Conservation (phyloP, 2,113 vertebrate species). For the Silurus asotus region DNA sequence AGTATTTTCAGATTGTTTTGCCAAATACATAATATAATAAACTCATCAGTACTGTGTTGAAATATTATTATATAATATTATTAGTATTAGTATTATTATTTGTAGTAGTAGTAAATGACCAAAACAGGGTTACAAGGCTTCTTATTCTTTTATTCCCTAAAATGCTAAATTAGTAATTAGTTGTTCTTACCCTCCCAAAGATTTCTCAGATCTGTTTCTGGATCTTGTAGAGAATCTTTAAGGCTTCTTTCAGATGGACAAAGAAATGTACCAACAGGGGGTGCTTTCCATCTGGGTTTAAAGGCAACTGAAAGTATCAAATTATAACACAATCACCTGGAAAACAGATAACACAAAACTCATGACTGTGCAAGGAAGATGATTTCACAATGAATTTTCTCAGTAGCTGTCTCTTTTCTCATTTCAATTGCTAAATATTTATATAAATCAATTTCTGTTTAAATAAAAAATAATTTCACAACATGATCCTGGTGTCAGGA, state of each 20-base stretch:
- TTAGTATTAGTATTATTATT: not conserved
- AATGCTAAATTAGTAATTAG: not conserved
- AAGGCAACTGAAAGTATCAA: not conserved
- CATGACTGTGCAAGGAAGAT: not conserved
- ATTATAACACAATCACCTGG: not conserved
- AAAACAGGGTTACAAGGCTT: not conserved
- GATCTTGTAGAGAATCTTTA: not conserved
- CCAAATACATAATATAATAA: not conserved
- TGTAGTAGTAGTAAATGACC: not conserved
- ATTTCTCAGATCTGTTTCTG: not conserved
- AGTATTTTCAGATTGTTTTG: not conserved
- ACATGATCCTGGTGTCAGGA: not conserved
- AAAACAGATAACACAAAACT: not conserved
- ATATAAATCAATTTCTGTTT: not conserved
- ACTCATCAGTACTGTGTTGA: not conserved
- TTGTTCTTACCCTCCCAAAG: not conserved
- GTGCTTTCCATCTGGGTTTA: not conserved
- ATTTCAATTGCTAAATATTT: not conserved
- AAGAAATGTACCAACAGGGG: constrained; percentile 20
- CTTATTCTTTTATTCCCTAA: not conserved
- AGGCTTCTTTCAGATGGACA: not conserved
- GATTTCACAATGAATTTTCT: not conserved
- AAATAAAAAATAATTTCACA: not conserved
- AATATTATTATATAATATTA: not conserved
- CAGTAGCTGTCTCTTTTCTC: not conserved